A percentile compares a stretch with the other conserved stretches of the same genome.
Evolutionary conservation across 2,113 vertebrate genomes (phyloP).

Genomic region (Anguilla japonica): DNA sequence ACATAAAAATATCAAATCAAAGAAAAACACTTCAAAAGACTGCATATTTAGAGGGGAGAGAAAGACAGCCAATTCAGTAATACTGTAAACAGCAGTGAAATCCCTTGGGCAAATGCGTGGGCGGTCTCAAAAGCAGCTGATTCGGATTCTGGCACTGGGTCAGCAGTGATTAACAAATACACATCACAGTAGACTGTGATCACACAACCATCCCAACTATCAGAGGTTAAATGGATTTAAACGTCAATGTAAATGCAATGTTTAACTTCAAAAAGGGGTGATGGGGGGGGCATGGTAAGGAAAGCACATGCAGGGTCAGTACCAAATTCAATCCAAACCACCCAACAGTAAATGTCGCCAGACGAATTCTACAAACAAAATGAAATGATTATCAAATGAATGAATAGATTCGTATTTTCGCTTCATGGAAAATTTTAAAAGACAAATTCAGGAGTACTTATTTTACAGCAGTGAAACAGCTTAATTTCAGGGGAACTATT

Average conservation of each 20-base stretch:
- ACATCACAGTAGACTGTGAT: background rate
- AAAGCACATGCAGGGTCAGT: background rate
- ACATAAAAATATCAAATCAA: too few species aligned
- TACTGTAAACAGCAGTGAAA: background rate
- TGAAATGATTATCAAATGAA: background rate
- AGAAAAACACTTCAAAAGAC: background rate
- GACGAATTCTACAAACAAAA: background rate
- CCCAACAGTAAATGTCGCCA: background rate
- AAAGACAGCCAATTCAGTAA: background rate
- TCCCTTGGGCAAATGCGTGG: background rate
- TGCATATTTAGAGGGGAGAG: background rate
- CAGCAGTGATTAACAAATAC: background rate
- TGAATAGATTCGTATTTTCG: background rate
- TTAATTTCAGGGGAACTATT: background rate
- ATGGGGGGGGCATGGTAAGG: background rate
- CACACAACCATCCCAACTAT: background rate
- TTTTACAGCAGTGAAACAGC: background rate
- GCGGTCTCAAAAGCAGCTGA: background rate
- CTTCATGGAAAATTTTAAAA: background rate
- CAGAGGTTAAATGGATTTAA: background rate
- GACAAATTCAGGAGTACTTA: background rate
- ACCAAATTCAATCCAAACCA: background rate
- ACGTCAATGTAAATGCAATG: background rate
- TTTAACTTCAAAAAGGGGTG: background rate
- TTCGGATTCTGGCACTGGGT: background rate